Evolutionary conservation across 2,888 invertebrate genomes (phyloP).

Genomic region (Pterostichus madidus): DNA sequence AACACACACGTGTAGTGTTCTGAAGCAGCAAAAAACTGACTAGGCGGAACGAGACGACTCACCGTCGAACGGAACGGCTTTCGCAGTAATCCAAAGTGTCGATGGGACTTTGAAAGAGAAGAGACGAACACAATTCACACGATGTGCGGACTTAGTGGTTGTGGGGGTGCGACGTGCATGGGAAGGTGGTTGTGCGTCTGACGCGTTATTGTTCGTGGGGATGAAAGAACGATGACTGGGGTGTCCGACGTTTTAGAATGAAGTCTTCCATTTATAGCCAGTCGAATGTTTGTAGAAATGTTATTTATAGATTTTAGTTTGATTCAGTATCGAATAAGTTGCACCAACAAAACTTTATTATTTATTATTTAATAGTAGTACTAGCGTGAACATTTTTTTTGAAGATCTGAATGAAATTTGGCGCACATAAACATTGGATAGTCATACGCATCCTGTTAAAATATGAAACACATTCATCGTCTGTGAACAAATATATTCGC

Average conservation of each 20-base stretch:
- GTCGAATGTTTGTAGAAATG: not conserved
- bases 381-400: too few species aligned
- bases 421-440: too few species aligned
- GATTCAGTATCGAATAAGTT: not conserved
- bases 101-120: constrained; percentile 38
- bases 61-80: not conserved
- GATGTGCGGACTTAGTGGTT: constrained; percentile 16
- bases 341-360: too few species aligned
- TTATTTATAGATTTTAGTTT: not conserved
- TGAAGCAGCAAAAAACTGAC: constrained; percentile 20
- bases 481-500: too few species aligned
- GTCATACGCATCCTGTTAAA: too few species aligned
- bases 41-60: constrained; percentile 9
- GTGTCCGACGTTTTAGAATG: not conserved
- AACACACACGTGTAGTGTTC: constrained; percentile 31
- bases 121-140: constrained; percentile 29
- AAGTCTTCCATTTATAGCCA: constrained; percentile 1
- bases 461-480: too few species aligned
- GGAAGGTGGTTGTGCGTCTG: not conserved
- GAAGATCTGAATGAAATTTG: too few species aligned
- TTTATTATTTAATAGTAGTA: too few species aligned
- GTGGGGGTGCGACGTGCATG: not conserved
- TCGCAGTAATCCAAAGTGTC: constrained; percentile 30
- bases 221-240: constrained; percentile 18
- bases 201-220: constrained; percentile 19